phyloP scores from a whole-genome alignment of 1,140 invertebrate genomes.

The Wasmannia auropunctata region DNA sequence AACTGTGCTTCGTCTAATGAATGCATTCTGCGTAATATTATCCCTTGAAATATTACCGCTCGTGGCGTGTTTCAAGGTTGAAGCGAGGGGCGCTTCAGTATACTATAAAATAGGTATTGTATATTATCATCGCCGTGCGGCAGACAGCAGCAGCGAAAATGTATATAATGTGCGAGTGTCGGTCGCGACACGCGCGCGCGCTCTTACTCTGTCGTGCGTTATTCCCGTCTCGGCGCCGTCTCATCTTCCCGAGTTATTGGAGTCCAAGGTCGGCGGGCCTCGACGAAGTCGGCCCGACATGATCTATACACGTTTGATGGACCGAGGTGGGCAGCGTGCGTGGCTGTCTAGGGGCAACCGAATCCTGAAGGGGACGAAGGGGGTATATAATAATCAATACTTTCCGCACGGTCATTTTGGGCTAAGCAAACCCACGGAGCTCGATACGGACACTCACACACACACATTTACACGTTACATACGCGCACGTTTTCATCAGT shows the following conservation, averaged over 20 bases:
- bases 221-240: slow-evolving; percentile 53
- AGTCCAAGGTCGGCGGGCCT: slow-evolving; percentile 59
- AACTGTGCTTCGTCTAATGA: too few relatives aligned
- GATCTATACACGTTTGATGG: not conserved
- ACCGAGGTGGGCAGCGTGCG: not conserved
- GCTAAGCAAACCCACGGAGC: not conserved
- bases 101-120: not conserved
- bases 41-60: not conserved
- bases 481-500: not conserved
- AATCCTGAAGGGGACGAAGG: not conserved
- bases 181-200: not conserved
- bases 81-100: not conserved
- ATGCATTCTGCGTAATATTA: not conserved
- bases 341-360: not conserved
- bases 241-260: slow-evolving; percentile 41
- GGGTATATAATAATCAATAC: slow-evolving; percentile 68
- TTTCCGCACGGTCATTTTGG: slow-evolving; percentile 3
- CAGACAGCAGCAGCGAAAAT: not conserved
- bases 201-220: not conserved
- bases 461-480: too few relatives aligned
- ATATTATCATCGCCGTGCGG: not conserved
- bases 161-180: not conserved
- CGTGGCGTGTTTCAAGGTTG: not conserved
- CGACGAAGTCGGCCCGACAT: slow-evolving; percentile 37
- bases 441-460: not conserved